A percentile compares a stretch with the other conserved stretches of the same genome.
Conservation (phyloP, 2,888 invertebrate genomes). For the Stenotaenia linearis region DNA sequence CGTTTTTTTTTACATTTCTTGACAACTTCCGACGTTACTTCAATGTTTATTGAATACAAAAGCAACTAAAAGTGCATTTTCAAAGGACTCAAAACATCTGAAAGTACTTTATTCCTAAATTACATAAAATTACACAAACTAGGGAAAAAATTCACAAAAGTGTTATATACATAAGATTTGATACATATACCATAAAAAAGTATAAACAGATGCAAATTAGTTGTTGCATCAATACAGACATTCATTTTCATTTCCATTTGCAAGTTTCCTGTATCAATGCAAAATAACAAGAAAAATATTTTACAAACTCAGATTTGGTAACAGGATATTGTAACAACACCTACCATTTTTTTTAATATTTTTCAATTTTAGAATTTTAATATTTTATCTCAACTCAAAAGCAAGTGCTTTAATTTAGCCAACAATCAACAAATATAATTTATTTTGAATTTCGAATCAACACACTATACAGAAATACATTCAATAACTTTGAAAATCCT, state of each 20-base stretch:
- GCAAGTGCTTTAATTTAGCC: conserved; percentile 1
- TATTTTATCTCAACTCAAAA: neutral
- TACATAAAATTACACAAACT: neutral
- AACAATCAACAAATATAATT: conserved; percentile 16
- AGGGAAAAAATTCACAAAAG: conserved; percentile 11
- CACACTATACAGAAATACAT: conserved; percentile 15
- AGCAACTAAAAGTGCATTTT: neutral
- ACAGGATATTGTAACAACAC: neutral
- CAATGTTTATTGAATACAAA: too few relatives aligned
- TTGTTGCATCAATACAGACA: neutral
- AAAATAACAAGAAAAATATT: neutral
- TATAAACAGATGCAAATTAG: neutral
- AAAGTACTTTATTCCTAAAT: neutral
- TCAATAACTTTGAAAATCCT: neutral
- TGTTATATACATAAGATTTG: neutral
- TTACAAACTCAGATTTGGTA: neutral
- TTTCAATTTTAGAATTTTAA: neutral
- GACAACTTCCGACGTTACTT: too few relatives aligned
- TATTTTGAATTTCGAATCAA: neutral
- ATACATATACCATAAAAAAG: neutral
- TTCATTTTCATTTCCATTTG: neutral
- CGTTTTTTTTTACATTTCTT: too few relatives aligned
- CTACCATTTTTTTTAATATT: neutral
- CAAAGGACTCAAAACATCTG: neutral
- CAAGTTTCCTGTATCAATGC: neutral